Evolutionary conservation across 2,888 invertebrate genomes (phyloP).

Genomic region (Morpho helenor): DNA sequence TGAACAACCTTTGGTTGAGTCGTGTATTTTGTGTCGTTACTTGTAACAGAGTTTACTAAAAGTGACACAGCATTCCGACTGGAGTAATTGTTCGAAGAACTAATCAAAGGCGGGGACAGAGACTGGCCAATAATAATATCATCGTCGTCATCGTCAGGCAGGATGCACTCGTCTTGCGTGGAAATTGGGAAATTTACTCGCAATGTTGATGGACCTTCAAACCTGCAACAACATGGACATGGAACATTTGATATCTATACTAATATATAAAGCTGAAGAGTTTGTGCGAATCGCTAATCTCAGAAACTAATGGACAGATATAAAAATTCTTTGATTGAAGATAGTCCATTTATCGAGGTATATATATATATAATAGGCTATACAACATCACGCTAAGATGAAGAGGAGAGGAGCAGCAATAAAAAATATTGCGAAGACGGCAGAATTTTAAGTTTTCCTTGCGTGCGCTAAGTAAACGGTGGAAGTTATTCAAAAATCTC

Average conservation of each 20-base stretch:
- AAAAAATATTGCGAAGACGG: no score
- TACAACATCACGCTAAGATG: no score
- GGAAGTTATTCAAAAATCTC: no score
- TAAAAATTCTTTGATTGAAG: no score
- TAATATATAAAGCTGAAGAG: no score
- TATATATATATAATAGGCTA: no score
- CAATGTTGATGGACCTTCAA: constrained; percentile 23
- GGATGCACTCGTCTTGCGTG: constrained; percentile 51
- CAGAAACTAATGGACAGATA: no score
- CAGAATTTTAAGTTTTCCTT: no score
- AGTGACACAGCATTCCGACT: constrained; percentile 11
- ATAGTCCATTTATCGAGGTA: no score
- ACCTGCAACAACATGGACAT: constrained; percentile 28
- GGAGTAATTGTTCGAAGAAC: background rate
- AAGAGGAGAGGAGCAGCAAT: no score
- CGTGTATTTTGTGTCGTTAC: background rate
- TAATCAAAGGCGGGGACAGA: background rate
- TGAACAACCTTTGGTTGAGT: constrained; percentile 7
- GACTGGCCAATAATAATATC: constrained; percentile 13
- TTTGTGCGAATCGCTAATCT: no score
- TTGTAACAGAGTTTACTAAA: constrained; percentile 10
- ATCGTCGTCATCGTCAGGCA: constrained; percentile 63
- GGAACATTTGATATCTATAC: background rate
- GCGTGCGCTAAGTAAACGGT: no score
- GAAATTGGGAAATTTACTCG: constrained; percentile 6